Base-by-base conservation (phyloP, 2,797 vertebrate genomes). In the Tauraco hartlaubi region DNA sequence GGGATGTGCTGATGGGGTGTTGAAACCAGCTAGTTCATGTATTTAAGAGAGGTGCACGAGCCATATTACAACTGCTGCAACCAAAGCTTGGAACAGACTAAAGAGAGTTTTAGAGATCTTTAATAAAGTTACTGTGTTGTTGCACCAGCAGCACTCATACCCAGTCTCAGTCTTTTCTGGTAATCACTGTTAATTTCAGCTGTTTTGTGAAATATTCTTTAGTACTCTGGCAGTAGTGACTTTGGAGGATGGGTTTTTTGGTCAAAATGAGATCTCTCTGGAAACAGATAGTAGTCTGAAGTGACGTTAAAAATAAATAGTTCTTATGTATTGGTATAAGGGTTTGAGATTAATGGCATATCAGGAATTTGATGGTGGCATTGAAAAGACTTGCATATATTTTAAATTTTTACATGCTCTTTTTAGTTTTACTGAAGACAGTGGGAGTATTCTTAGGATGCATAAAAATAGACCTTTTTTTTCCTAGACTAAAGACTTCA, bases 1-100 rank as follows among this genome's bases (percentile, higher is more conserved):
- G 8, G 12, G 18, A 6, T 73, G 21, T 2, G 1, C n/a, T 58
- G 26, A 28, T n/a, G 15, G 4, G 2, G 0, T 62, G 4, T 35
- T 44, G 41, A 76, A 76, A 58, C 10, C 78, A 71, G 19, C 13
- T 78, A 25, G 19, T 54, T 91, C 48, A 28, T 43, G 17, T 31
- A 16, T 63, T 71, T 73, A 55, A 26, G 48, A 67, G 48, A 29
- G 22, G 5, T 2, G 1, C 35, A 10, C 56, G n/a, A 86, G 5
- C 29, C 1, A 0, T 49, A 35, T 74, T 61, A 11, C 5, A 56
- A 3, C 41, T 75, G 17, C 56, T 77, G 15, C 29, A 62, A 12
- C 12, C 18, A 68, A 48, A 55, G 26, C 31, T 90, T 88, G 26
- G 35, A 73, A 51, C 12, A 74, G n/a, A 48, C 35, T 80, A 9